Percentiles rank a stretch among this genome's conserved stretches.
Evolutionary conservation across 1,140 invertebrate species (phyloP).

Genomic region (Sipha flava): DNA sequence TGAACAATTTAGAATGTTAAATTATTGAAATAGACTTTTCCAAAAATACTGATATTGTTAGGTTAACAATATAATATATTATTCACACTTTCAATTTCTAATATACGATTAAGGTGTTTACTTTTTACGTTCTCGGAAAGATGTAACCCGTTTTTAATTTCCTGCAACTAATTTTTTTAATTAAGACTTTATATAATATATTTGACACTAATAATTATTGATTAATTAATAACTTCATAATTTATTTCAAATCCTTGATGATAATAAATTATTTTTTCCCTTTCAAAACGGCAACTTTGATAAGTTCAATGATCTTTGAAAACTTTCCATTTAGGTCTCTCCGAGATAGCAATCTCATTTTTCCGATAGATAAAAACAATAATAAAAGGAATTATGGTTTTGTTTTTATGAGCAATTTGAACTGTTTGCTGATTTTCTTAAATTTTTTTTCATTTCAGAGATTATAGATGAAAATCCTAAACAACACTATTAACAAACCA

Average conservation of each 20-base stretch:
- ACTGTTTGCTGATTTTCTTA: no score
- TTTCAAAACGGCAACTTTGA: background rate
- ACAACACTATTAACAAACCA: no score
- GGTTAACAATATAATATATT: no score
- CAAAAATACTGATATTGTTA: background rate
- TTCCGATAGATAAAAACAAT: background rate
- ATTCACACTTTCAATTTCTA: no score
- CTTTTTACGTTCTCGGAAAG: no score
- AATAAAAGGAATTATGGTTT: background rate
- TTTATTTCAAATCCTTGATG: background rate
- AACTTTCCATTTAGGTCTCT: background rate
- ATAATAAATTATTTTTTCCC: background rate
- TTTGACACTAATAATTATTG: background rate
- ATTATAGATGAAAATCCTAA: no score
- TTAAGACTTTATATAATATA: no score
- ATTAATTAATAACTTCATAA: background rate
- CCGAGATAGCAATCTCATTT: background rate
- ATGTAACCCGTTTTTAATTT: no score
- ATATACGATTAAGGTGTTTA: no score
- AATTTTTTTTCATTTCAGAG: no score
- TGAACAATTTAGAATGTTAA: constrained; percentile 2
- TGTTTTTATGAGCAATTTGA: background rate
- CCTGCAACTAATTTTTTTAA: no score
- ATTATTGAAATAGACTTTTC: background rate
- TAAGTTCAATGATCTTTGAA: background rate